These are phyloP conservation scores for Trachelus iudaicus DNA, from an alignment of 2,888 invertebrate species.

Conservation along the genomic window DNA sequence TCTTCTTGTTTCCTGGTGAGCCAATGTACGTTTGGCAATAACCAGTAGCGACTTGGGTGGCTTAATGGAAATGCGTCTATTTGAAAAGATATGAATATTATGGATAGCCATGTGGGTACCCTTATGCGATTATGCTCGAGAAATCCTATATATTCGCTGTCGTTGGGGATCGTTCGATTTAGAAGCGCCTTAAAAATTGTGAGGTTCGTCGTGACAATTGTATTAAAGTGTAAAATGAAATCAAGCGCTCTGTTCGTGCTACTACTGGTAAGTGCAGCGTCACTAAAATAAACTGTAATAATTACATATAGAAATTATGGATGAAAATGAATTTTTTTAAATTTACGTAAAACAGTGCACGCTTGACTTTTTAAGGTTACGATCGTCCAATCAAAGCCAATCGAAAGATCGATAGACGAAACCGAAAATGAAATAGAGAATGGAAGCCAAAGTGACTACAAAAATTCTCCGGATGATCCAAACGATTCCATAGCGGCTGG, in stretches of 20 bases:
- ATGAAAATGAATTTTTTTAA: too few species aligned
- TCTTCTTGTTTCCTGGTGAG: not conserved
- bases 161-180: not conserved
- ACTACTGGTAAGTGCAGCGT: constrained; percentile 1
- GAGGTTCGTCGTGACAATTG: not conserved
- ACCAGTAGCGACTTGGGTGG: not conserved
- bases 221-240: constrained; percentile 3
- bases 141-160: not conserved
- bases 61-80: not conserved
- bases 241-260: not conserved
- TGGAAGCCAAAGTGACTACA: constrained; percentile 10
- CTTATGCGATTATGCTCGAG: constrained; percentile 20
- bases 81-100: not conserved
- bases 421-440: constrained; percentile 35
- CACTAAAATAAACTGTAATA: not conserved
- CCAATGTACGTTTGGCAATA: not conserved
- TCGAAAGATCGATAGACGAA: constrained; percentile 20
- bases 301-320: not conserved
- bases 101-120: constrained; percentile 30
- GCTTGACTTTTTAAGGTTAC: not conserved
- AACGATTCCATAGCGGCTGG: not conserved
- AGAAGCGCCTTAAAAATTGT: not conserved
- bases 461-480: not conserved
- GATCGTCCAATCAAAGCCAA: not conserved
- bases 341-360: too few species aligned